phyloP scores from a whole-genome alignment of 2,888 invertebrate species.

The Aphidoletes aphidimyza region DNA sequence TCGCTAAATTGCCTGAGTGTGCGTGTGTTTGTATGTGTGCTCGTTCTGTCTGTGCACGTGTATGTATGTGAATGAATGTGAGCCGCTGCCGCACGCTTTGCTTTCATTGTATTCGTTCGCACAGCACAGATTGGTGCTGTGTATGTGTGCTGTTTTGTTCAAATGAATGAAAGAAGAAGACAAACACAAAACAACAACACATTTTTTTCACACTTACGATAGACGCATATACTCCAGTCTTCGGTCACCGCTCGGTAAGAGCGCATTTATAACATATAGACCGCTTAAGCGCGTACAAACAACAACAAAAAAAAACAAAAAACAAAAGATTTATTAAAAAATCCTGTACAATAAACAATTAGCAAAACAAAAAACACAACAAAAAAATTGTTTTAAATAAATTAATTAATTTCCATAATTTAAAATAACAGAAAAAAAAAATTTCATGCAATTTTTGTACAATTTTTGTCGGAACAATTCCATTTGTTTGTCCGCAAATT shows the following conservation, averaged over 20 bases:
- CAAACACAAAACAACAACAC: conserved; percentile 54
- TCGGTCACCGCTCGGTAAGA: conserved; percentile 60
- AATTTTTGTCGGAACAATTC: background rate
- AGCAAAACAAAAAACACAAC: background rate
- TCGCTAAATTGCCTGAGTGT: too few species aligned
- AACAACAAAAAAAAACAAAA: conserved; percentile 28
- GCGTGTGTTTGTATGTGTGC: background rate
- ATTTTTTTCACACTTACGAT: conserved; percentile 53
- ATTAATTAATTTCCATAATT: background rate
- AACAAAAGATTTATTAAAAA: conserved; percentile 28
- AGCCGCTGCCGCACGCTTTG: conserved; percentile 52
- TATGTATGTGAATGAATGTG: too few species aligned
- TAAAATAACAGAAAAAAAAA: background rate
- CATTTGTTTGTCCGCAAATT: background rate
- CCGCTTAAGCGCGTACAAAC: conserved; percentile 55
- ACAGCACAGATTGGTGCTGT: background rate
- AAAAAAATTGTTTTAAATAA: background rate
- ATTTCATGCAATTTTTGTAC: background rate
- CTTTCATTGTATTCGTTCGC: conserved; percentile 20
- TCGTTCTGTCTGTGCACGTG: background rate
- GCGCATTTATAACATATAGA: conserved; percentile 58
- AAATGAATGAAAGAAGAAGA: conserved; percentile 48
- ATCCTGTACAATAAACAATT: conserved; percentile 46
- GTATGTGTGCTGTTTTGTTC: conserved; percentile 19
- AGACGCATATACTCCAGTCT: conserved; percentile 58